Evolutionary conservation across 2,113 vertebrate species (phyloP).

Genomic region (Madoqua kirkii): DNA sequence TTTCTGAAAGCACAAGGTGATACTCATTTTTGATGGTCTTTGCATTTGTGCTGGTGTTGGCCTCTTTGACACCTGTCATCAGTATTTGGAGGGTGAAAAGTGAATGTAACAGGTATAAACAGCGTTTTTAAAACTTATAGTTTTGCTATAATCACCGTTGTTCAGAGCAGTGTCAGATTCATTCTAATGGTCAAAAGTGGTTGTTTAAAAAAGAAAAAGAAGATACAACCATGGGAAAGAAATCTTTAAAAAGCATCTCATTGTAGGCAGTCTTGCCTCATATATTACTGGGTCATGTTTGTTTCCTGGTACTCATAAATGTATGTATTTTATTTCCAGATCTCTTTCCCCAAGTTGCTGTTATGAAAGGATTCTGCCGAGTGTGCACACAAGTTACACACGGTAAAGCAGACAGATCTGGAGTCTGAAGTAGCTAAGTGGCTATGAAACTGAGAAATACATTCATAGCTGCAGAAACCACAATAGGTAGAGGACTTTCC

Average conservation of each 20-base stretch:
- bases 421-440: slow-evolving; percentile 84
- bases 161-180: slow-evolving; percentile 79
- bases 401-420: slow-evolving; percentile 81
- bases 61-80: slow-evolving; percentile 86
- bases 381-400: slow-evolving; percentile 74
- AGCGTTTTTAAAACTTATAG: slow-evolving; percentile 75
- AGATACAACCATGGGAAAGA: slow-evolving; percentile 72
- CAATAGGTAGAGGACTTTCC: slow-evolving; percentile 77
- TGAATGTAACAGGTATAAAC: slow-evolving; percentile 85
- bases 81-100: slow-evolving; percentile 85
- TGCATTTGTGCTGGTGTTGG: slow-evolving; percentile 89
- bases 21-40: slow-evolving; percentile 87
- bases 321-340: slow-evolving; percentile 80
- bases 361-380: slow-evolving; percentile 81
- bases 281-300: slow-evolving; percentile 85
- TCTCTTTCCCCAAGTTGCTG: slow-evolving; percentile 92
- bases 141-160: slow-evolving; percentile 79
- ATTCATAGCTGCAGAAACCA: slow-evolving; percentile 82
- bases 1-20: slow-evolving; percentile 84
- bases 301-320: slow-evolving; percentile 85
- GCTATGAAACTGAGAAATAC: slow-evolving; percentile 77
- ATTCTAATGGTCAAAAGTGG: slow-evolving; percentile 77
- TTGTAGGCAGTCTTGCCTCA: slow-evolving; percentile 85
- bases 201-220: slow-evolving; percentile 67
- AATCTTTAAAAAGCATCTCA: slow-evolving; percentile 84